Percentiles rank a stretch among this genome's conserved stretches.
Evolutionary conservation across 2,113 vertebrate species (phyloP).

Genomic region (Rousettus leschenaultii): DNA sequence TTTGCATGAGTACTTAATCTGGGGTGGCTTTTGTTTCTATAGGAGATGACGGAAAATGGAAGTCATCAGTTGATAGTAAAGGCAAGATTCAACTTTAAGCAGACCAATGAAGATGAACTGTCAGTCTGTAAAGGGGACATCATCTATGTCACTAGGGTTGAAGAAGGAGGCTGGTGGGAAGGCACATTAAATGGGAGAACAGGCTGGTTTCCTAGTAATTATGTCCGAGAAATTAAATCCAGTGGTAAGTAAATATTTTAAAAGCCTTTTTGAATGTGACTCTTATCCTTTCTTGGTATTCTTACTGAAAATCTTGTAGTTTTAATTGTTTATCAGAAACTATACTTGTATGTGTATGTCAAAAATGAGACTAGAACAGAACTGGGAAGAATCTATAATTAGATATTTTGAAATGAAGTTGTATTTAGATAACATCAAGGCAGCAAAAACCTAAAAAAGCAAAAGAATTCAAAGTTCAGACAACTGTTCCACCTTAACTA

Average conservation of each 20-base stretch:
- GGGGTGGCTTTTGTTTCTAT: slow-evolving; percentile 54
- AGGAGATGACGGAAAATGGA: slow-evolving; percentile 99
- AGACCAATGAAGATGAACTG: slow-evolving; percentile 98
- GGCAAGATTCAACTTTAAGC: slow-evolving; percentile 98
- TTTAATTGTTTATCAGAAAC: slow-evolving; percentile 35
- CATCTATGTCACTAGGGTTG: slow-evolving; percentile 94
- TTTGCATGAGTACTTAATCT: background rate
- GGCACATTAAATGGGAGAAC: slow-evolving; percentile 92
- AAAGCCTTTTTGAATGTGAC: background rate
- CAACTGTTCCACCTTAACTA: slow-evolving; percentile 41
- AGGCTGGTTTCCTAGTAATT: slow-evolving; percentile 99
- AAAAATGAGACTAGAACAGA: slow-evolving; percentile 49
- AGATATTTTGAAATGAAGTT: slow-evolving; percentile 55
- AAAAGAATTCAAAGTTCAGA: slow-evolving; percentile 54
- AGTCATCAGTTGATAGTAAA: slow-evolving; percentile 91
- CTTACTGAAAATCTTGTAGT: slow-evolving; percentile 13
- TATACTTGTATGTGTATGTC: background rate
- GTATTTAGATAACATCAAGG: slow-evolving; percentile 35
- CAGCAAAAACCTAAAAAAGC: slow-evolving; percentile 34
- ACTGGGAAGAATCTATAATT: slow-evolving; percentile 28
- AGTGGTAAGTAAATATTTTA: slow-evolving; percentile 87
- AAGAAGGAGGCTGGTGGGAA: slow-evolving; percentile 99
- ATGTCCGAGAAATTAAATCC: slow-evolving; percentile 96
- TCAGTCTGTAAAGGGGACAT: slow-evolving; percentile 96
- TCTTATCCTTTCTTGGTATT: slow-evolving; percentile 10